Percentiles rank a stretch among this genome's conserved stretches.
phyloP scores from a whole-genome alignment of 2,113 vertebrate genomes.

The Muntiacus muntjak region DNA sequence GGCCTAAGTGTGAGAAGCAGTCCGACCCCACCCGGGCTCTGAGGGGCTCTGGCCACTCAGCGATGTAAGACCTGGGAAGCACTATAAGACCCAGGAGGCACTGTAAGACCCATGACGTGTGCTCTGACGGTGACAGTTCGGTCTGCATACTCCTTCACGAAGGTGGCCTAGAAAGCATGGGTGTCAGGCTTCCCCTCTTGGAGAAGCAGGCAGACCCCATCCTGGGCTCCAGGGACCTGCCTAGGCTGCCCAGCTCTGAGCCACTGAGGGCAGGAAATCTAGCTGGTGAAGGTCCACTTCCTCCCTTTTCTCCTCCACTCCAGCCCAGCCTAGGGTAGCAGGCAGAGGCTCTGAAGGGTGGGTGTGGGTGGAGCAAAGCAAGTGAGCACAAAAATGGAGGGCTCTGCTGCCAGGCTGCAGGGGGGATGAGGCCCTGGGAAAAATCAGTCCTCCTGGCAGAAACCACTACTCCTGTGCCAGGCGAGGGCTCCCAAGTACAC shows the following conservation, averaged over 20 bases:
- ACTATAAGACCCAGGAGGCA: background rate
- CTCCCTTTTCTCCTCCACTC: background rate
- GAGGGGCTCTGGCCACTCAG: background rate
- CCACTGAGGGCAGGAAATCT: background rate
- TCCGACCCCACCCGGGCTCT: background rate
- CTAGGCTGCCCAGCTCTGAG: background rate
- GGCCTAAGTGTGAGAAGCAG: background rate
- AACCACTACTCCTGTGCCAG: background rate
- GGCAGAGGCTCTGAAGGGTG: background rate
- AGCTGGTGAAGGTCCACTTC: accelerated
- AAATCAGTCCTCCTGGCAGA: background rate
- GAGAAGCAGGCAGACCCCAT: background rate
- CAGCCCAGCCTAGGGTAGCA: background rate
- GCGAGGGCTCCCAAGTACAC: background rate
- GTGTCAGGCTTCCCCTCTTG: too few relatives aligned
- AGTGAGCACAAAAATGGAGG: background rate
- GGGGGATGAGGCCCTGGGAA: background rate
- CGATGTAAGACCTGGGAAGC: background rate
- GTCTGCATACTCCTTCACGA: background rate
- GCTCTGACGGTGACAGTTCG: accelerated
- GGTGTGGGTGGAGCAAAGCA: background rate
- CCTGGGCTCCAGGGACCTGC: background rate
- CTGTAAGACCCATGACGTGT: background rate
- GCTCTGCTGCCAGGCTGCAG: background rate
- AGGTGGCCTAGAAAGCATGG: background rate